Evolutionary conservation across 2,888 invertebrate species (phyloP).

Genomic region (Lathronympha strigana): DNA sequence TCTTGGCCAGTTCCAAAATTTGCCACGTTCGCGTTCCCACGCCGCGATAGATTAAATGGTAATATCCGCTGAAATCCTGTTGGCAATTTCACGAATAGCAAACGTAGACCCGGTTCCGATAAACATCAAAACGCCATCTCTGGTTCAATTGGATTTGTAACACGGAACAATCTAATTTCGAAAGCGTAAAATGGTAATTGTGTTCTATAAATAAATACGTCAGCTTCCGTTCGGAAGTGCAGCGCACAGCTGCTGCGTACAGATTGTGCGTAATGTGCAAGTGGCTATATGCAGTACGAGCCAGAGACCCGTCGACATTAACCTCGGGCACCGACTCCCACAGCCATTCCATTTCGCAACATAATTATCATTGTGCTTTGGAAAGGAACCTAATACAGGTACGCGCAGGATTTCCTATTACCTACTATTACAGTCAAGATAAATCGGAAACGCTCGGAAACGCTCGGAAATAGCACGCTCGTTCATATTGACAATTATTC

Average conservation of each 20-base stretch:
- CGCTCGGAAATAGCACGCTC: conserved; percentile 62
- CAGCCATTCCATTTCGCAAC: conserved; percentile 65
- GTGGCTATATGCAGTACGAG: conserved; percentile 45
- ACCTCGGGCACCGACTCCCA: conserved; percentile 61
- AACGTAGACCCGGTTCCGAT: conserved; percentile 16
- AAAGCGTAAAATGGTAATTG: conserved; percentile 27
- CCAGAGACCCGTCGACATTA: conserved; percentile 56
- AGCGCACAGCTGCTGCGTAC: conserved; percentile 38
- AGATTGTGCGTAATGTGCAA: conserved; percentile 30
- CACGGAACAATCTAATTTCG: conserved; percentile 23
- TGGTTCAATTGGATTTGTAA: conserved; percentile 15
- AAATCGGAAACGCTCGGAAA: conserved; percentile 70
- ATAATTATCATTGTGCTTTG: conserved; percentile 72
- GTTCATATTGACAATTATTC: conserved; percentile 73
- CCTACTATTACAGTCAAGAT: conserved; percentile 58
- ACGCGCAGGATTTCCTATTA: conserved; percentile 66
- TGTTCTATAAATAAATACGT: conserved; percentile 31
- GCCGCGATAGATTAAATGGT: conserved; percentile 28
- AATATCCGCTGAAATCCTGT: conserved; percentile 39
- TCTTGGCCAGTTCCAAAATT: conserved; percentile 21
- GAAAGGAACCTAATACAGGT: conserved; percentile 66
- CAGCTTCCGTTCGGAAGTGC: conserved; percentile 47
- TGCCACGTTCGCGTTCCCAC: not conserved
- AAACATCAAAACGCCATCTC: conserved; percentile 29
- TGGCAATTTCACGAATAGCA: conserved; percentile 31